Evolutionary conservation across 2,797 vertebrate species (phyloP).

Genomic region (Mormyrus hasselquistii): DNA sequence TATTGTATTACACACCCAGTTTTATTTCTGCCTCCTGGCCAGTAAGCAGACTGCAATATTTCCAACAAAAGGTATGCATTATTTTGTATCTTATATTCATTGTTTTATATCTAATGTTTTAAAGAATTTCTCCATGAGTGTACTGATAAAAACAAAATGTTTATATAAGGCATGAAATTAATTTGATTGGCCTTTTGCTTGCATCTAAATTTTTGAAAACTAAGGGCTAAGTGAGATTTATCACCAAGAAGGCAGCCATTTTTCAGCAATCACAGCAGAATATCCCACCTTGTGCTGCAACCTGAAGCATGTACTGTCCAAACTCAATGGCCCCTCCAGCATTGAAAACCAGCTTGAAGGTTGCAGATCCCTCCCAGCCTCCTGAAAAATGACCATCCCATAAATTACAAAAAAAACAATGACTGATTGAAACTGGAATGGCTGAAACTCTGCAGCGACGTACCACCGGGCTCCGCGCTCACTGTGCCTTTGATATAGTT

Average conservation of each 20-base stretch:
- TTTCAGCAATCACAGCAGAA: not conserved
- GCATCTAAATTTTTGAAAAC: not conserved
- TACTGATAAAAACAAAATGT: not conserved
- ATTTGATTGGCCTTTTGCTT: not conserved
- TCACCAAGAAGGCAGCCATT: not conserved
- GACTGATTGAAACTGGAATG: not conserved
- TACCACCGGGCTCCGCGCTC: conserved; percentile 84
- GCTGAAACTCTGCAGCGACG: not conserved
- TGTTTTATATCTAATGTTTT: not conserved
- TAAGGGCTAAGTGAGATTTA: not conserved
- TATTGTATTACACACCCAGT: not conserved
- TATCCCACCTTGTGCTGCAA: conserved; percentile 81
- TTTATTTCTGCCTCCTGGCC: not conserved
- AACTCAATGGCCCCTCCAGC: conserved; percentile 95
- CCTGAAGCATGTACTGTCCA: conserved; percentile 88
- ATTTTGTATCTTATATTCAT: not conserved
- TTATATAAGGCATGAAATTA: not conserved
- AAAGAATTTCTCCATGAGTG: not conserved
- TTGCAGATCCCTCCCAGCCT: conserved; percentile 85
- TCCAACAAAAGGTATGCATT: not conserved
- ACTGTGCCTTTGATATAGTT: conserved; percentile 90
- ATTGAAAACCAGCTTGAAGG: conserved; percentile 78
- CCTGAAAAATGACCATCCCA: conserved; percentile 56
- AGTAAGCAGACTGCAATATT: not conserved
- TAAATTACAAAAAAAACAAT: not conserved